phyloP scores from a whole-genome alignment of 2,888 invertebrate species.

The Pristionchus exspectatus region DNA sequence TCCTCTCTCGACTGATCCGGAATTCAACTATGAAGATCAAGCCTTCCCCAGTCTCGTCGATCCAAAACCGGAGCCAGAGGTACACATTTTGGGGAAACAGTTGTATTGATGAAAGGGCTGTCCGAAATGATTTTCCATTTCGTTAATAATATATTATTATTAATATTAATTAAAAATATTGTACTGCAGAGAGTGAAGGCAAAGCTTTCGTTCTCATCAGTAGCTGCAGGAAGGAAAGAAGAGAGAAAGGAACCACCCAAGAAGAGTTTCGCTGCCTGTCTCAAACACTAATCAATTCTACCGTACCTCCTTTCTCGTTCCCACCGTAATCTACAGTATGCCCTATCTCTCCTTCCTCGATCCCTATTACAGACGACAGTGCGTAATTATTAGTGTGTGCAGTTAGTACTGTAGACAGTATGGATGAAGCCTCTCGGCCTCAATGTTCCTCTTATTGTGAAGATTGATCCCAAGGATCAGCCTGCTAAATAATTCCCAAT shows the following conservation, averaged over 20 bases:
- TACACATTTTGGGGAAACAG: too few relatives aligned
- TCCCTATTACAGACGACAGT: too few relatives aligned
- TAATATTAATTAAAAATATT: too few relatives aligned
- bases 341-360: not conserved
- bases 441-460: not conserved
- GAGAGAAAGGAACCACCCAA: conserved; percentile 20
- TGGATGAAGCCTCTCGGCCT: not conserved
- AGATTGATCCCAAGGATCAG: conserved; percentile 4
- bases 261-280: conserved; percentile 40
- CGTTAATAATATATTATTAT: too few relatives aligned
- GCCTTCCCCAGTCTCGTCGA: conserved; percentile 33
- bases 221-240: conserved; percentile 42
- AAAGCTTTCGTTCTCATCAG: conserved; percentile 50
- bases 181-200: not conserved
- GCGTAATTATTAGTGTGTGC: not conserved
- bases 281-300: not conserved
- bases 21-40: conserved; percentile 37
- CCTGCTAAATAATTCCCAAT: not conserved
- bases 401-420: not conserved
- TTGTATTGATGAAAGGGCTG: too few relatives aligned
- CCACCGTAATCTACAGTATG: conserved; percentile 13
- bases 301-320: not conserved
- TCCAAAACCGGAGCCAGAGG: not conserved
- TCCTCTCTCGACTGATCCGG: not conserved
- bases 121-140: too few relatives aligned